These are phyloP conservation scores for Zonotrichia albicollis DNA, from an alignment of 2,797 vertebrate genomes.

Conservation along the genomic window DNA sequence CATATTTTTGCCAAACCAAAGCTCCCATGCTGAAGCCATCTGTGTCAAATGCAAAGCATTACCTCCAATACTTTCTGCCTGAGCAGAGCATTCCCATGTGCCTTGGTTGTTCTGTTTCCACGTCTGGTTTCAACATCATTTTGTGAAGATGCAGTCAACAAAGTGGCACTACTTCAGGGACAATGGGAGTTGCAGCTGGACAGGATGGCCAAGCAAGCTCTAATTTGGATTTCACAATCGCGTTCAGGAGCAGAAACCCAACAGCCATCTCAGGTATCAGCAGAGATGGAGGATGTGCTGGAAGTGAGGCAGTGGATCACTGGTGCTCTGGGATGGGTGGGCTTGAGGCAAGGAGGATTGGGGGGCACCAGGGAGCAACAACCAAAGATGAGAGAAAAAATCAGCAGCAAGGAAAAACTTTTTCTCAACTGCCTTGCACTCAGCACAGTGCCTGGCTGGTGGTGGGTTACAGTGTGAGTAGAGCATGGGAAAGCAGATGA, in stretches of 20 bases:
- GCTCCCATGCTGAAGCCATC: conserved; percentile 18
- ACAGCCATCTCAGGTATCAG: not conserved
- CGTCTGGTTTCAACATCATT: not conserved
- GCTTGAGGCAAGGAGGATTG: not conserved
- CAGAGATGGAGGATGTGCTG: not conserved
- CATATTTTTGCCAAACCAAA: conserved; percentile 20
- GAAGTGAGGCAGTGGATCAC: accelerated
- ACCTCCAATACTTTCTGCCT: not conserved
- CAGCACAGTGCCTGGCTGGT: not conserved
- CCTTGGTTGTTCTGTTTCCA: not conserved
- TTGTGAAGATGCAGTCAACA: not conserved
- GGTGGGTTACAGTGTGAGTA: accelerated
- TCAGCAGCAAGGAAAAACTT: not conserved
- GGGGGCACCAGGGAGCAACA: not conserved
- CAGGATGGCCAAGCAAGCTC: not conserved
- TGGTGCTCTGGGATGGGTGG: not conserved
- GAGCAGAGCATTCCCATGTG: not conserved
- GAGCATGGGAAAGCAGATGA: not conserved
- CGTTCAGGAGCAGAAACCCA: not conserved
- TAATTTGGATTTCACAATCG: not conserved
- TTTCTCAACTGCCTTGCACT: accelerated
- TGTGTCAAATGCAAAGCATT: conserved; percentile 25
- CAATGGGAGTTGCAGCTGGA: not conserved
- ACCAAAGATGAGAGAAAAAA: not conserved
- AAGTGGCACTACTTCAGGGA: not conserved